These are phyloP conservation scores for Lacanobia wlatinum DNA, from an alignment of 2,888 invertebrate genomes.

Conservation along the genomic window DNA sequence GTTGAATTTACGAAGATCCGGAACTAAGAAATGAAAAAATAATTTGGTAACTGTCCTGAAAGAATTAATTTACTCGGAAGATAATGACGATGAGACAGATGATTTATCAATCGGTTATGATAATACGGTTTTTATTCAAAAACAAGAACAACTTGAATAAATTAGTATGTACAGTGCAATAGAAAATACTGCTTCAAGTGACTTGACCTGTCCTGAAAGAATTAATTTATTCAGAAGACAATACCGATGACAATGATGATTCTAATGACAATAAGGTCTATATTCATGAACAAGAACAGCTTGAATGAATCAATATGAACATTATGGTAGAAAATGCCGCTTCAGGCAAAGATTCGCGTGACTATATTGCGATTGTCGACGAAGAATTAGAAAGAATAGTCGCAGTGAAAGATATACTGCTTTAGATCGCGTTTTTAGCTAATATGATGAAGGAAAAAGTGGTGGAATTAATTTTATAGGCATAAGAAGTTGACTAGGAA, in stretches of 20 bases:
- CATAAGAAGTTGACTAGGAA: slow-evolving; percentile 18
- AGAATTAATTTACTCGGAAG: slow-evolving; percentile 10
- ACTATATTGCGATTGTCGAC: slow-evolving; percentile 13
- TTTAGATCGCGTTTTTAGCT: slow-evolving; percentile 30
- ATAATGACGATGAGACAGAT: neutral
- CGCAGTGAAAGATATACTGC: slow-evolving; percentile 44
- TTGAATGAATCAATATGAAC: slow-evolving; percentile 8
- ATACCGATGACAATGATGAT: neutral
- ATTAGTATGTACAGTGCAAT: no score
- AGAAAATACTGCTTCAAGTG: no score
- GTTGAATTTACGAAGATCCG: neutral
- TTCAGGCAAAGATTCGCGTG: slow-evolving; percentile 36
- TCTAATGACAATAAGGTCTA: neutral
- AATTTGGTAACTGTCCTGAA: neutral
- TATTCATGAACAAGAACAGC: neutral
- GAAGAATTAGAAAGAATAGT: slow-evolving; percentile 34
- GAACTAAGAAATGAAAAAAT: neutral
- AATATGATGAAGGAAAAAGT: slow-evolving; percentile 32
- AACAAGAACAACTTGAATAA: no score
- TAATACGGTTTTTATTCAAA: neutral
- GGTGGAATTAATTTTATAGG: slow-evolving; percentile 17
- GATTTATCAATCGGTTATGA: neutral
- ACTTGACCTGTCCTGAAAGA: neutral
- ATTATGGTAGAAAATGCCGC: slow-evolving; percentile 16
- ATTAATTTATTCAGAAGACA: slow-evolving; percentile 15